Base-by-base conservation (phyloP, 2,888 invertebrate species). In the Pyrgus malvae region DNA sequence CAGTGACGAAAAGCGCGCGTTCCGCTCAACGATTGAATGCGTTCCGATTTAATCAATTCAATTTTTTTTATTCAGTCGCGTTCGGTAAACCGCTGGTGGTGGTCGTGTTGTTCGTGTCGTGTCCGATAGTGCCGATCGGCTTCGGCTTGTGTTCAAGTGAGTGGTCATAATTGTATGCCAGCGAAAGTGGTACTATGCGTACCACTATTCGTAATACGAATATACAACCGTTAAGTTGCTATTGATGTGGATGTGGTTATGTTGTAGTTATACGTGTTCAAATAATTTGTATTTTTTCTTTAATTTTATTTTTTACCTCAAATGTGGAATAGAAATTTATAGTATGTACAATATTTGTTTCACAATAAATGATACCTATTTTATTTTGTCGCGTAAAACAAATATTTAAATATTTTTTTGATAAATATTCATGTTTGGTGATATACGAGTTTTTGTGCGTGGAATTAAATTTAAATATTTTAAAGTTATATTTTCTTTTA, bases 181-280 rank as follows among this genome's bases (percentile, higher is more conserved):
- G 41, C 41, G 41, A 41, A 41, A 41, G 41, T 41, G 41, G 41
- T 45, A 29, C 17, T 23, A 45, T 31, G n/a, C 31, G 44, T 29
- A 17, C 27, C 29, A 29, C 25, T 44, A 9, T 29, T 40, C 19
- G 11, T 19, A 40, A 21, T 40, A 19, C 40, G 25, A 25, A 25
- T 41, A 23, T 45, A n/a, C n/a, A 17, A 29, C 45, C 29, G 31
- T 45, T 23, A 23, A 23, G 23, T 45, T 45, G 6, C 5, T 11
- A n/a, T 17, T 12, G n/a, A 21, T 19, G 17, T 31, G 17, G 29
- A 19, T 45, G 14, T 6, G 29, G 8, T 25, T 29, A 11, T n/a
- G 14, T 23, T 23, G 6, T 21, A 21, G 40, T 19, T 23, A 23
- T 40, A 3, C 40, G 40, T 40, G 12, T 40, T 1, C 12, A 8